phyloP scores from a whole-genome alignment of 1,140 invertebrate species.

The Rhizoglyphus robini region DNA sequence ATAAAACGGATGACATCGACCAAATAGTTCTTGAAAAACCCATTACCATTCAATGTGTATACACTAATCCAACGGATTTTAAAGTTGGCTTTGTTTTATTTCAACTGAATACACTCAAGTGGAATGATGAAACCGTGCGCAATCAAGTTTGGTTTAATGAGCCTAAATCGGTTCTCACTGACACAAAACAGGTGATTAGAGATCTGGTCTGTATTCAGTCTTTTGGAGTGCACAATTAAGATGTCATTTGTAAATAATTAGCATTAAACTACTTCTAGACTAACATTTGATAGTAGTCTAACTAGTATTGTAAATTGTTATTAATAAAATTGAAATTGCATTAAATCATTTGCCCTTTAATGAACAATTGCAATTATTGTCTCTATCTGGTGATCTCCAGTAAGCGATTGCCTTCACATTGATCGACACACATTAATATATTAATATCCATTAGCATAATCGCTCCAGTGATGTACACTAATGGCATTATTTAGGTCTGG shows the following conservation, averaged over 20 bases:
- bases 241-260: no score
- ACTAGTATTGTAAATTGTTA: background rate
- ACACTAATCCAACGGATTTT: slow-evolving; percentile 5
- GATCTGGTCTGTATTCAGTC: slow-evolving; percentile 9
- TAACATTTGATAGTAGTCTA: background rate
- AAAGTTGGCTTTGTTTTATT: slow-evolving; percentile 17
- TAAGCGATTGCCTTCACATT: no score
- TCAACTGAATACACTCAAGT: slow-evolving; percentile 17
- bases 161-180: background rate
- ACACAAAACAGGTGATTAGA: slow-evolving; percentile 9
- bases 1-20: background rate
- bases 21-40: slow-evolving; percentile 14
- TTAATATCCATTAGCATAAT: no score
- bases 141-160: slow-evolving; percentile 24
- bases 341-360: no score
- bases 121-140: slow-evolving; percentile 6
- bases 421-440: no score
- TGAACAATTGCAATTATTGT: no score
- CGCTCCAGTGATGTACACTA: no score
- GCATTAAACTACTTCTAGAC: background rate
- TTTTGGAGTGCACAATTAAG: background rate
- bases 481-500: no score
- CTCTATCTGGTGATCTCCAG: no score
- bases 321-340: no score
- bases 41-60: slow-evolving; percentile 13